Evolutionary conservation across 2,113 vertebrate genomes (phyloP).

Genomic region (Prionailurus bengalensis): DNA sequence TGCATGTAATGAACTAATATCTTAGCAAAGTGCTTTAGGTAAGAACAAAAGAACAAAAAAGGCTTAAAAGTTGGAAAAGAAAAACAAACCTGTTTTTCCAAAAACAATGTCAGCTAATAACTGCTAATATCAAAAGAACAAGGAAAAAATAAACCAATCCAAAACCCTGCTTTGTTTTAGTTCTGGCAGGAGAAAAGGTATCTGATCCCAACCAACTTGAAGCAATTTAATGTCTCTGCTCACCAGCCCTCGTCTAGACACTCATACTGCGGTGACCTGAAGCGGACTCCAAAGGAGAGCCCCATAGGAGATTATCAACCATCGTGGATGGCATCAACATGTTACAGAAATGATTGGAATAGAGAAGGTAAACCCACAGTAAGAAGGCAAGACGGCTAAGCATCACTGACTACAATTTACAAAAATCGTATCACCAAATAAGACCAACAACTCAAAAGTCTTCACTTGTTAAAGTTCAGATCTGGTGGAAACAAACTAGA

Average conservation of each 20-base stretch:
- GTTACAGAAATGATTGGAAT: constrained; percentile 70
- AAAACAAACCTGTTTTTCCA: not conserved
- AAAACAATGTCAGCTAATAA: not conserved
- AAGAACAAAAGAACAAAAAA: not conserved
- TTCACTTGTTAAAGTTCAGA: not conserved
- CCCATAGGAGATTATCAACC: constrained; percentile 48
- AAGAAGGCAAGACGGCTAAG: constrained; percentile 68
- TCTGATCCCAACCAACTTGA: not conserved
- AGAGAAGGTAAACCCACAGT: constrained; percentile 64
- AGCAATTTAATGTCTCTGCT: not conserved
- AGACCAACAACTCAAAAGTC: not conserved
- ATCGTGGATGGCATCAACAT: constrained; percentile 37
- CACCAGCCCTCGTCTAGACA: constrained; percentile 20
- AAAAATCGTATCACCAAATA: not conserved
- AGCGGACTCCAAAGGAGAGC: constrained; percentile 58
- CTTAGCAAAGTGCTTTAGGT: not conserved
- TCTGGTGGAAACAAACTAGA: not conserved
- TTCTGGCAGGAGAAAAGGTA: not conserved
- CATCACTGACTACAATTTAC: constrained; percentile 51
- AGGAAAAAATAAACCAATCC: not conserved
- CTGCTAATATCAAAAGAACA: not conserved
- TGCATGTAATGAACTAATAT: not conserved
- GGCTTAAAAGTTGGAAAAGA: not conserved
- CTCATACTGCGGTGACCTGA: not conserved
- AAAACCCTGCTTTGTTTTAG: not conserved